phyloP scores from a whole-genome alignment of 2,113 vertebrate genomes.

The Ammodytes marinus region DNA sequence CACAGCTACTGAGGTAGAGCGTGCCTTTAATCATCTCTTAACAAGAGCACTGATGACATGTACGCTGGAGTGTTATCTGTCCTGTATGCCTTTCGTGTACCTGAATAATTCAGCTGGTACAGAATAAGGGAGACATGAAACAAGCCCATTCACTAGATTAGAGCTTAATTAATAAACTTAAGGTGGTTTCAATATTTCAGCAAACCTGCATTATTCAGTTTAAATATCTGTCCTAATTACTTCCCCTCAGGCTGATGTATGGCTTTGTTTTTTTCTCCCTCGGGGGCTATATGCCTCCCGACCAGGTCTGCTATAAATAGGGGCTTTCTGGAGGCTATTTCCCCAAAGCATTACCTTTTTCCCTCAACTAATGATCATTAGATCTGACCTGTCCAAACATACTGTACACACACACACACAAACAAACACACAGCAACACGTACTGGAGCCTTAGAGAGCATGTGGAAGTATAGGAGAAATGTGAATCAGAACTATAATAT shows the following conservation, averaged over 20 bases:
- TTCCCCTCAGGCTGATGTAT: slow-evolving; percentile 76
- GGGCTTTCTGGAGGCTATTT: slow-evolving; percentile 38
- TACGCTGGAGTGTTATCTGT: slow-evolving; percentile 55
- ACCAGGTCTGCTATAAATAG: slow-evolving; percentile 76
- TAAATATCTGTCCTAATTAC: slow-evolving; percentile 83
- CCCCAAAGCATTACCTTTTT: slow-evolving; percentile 39
- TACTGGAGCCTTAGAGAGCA: slow-evolving; percentile 12
- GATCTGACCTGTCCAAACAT: slow-evolving; percentile 60
- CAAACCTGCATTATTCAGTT: slow-evolving; percentile 77
- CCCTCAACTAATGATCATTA: slow-evolving; percentile 69
- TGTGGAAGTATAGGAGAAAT: background rate
- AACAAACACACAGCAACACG: background rate
- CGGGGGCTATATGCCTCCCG: slow-evolving; percentile 55
- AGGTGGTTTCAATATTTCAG: slow-evolving; percentile 77
- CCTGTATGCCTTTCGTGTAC: slow-evolving; percentile 55
- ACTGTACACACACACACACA: slow-evolving; percentile 1
- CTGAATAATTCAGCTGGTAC: slow-evolving; percentile 68
- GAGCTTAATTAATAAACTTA: slow-evolving; percentile 80
- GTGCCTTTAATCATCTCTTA: slow-evolving; percentile 74
- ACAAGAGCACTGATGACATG: slow-evolving; percentile 65
- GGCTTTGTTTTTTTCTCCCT: slow-evolving; percentile 70
- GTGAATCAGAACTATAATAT: background rate
- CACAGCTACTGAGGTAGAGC: slow-evolving; percentile 42
- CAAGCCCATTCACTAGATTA: slow-evolving; percentile 71
- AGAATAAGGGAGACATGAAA: slow-evolving; percentile 66